Percentiles rank a stretch among this genome's conserved stretches.
These are phyloP conservation scores for Bambusicola thoracicus DNA, from an alignment of 2,113 vertebrate genomes.

Conservation along the genomic window DNA sequence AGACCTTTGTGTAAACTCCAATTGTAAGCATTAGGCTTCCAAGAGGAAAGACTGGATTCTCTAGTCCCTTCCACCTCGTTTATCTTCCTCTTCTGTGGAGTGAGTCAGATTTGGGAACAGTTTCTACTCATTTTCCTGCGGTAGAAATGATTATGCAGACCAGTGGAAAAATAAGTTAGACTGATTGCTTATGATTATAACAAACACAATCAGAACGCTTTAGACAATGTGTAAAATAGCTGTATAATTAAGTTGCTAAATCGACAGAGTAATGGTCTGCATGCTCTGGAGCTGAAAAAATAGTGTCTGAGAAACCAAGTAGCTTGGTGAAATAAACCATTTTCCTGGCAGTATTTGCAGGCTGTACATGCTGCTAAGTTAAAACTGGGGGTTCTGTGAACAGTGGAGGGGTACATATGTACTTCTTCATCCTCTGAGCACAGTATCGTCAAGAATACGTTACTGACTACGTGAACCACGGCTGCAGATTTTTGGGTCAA, in stretches of 20 bases:
- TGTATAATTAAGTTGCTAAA: conserved; percentile 5
- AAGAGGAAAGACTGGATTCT: not conserved
- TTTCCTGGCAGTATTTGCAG: not conserved
- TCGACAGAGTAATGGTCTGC: not conserved
- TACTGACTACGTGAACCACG: not conserved
- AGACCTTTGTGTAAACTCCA: not conserved
- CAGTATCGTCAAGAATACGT: not conserved
- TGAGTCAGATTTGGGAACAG: not conserved
- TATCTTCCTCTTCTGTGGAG: not conserved
- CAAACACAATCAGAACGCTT: not conserved
- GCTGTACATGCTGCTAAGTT: not conserved
- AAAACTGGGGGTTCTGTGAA: not conserved
- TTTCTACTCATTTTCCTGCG: conserved; percentile 29
- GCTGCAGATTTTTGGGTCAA: not conserved
- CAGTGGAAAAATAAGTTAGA: conserved; percentile 38
- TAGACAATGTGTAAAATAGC: conserved; percentile 42
- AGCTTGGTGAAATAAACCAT: not conserved
- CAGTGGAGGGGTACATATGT: not conserved
- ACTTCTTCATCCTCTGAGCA: not conserved
- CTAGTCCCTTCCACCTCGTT: not conserved
- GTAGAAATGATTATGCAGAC: conserved; percentile 17
- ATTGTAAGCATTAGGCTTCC: not conserved
- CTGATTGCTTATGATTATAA: not conserved
- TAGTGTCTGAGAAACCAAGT: not conserved
- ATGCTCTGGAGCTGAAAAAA: not conserved